These are phyloP conservation scores for Arge pagana DNA, from an alignment of 2,888 invertebrate genomes.

Conservation along the genomic window DNA sequence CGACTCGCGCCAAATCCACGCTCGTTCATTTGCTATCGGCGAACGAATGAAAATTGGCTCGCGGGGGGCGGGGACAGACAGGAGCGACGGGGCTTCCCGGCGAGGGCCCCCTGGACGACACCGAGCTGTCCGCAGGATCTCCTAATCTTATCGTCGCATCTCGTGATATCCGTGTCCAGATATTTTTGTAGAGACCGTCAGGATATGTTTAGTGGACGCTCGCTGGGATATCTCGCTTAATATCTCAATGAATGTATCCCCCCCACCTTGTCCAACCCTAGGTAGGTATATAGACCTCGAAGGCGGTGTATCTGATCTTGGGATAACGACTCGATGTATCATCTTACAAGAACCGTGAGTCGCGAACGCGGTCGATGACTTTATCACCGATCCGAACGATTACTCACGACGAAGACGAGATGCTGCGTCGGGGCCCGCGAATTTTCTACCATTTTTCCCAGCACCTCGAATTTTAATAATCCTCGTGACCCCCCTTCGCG, in stretches of 20 bases:
- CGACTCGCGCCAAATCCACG: too few species aligned
- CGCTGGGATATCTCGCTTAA: constrained; percentile 39
- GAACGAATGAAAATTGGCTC: too few species aligned
- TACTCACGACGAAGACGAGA: constrained; percentile 41
- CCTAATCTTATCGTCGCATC: too few species aligned
- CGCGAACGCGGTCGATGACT: constrained; percentile 56
- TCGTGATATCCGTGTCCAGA: constrained; percentile 19
- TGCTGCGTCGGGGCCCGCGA: too few species aligned
- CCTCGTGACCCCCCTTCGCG: too few species aligned
- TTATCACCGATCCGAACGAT: constrained; percentile 56
- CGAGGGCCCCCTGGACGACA: too few species aligned
- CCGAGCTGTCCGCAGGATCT: too few species aligned
- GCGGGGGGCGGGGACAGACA: too few species aligned
- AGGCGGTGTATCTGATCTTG: constrained; percentile 40
- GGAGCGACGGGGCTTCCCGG: too few species aligned
- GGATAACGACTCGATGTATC: constrained; percentile 56
- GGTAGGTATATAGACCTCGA: neutral
- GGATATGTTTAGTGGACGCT: constrained; percentile 40
- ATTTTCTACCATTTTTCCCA: too few species aligned
- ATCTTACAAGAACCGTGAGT: constrained; percentile 52
- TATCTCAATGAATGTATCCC: constrained; percentile 34
- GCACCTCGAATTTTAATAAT: too few species aligned
- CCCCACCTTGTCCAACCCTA: neutral
- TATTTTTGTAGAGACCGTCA: constrained; percentile 25
- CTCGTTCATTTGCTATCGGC: too few species aligned